Base-by-base conservation (phyloP, 1,140 invertebrate genomes). In the Heliconius melpomene region DNA sequence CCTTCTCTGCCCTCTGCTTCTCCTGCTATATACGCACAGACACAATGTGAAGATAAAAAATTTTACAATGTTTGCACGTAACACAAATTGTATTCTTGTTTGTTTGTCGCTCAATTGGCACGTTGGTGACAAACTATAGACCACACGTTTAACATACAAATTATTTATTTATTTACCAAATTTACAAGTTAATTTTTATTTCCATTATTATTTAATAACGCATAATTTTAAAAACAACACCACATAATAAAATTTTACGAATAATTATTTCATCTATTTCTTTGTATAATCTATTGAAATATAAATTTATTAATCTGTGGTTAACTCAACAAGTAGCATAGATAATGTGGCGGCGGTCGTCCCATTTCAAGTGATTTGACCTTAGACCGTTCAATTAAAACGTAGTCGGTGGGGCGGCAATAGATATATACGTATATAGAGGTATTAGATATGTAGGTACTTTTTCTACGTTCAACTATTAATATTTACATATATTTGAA, bases 321-420 rank as follows among this genome's bases (percentile, higher is more conserved):
- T 66, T 29, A 73, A 66, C 32, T 60, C 75, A 29, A 78, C 80
- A 81, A 78, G 72, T 75, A 81, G 80, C 57, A 50, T 72, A 81
- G 80, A 81, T 81, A 81, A 81, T 81, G 80, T 77, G 57, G 80
- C 76, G 66, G 36, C 82, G 57, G 80, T 85, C 82, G 81, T 72
- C 84, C 82, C 84, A 85, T 83, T 83, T 79, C 91, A 94, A 94
- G 90, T 92, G 90, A 93, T 94, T 92, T 92, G 93, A 94, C 93
- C 93, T 94, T 90, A 88, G 90, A 83, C 87, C 88, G 82, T 82
- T 91, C 90, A 93, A 93, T 94, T 92, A 93, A 91, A 91, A 91
- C 87, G 83, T 84, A 73, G 74, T 70, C 76, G 75, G 75, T 76
- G 83, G 77, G 75, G 81, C 80, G 79, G 80, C 70, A 76, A 84